Percentiles rank a stretch among this genome's conserved stretches.
phyloP scores from a whole-genome alignment of 2,113 vertebrate species.

The Stegastes partitus region DNA sequence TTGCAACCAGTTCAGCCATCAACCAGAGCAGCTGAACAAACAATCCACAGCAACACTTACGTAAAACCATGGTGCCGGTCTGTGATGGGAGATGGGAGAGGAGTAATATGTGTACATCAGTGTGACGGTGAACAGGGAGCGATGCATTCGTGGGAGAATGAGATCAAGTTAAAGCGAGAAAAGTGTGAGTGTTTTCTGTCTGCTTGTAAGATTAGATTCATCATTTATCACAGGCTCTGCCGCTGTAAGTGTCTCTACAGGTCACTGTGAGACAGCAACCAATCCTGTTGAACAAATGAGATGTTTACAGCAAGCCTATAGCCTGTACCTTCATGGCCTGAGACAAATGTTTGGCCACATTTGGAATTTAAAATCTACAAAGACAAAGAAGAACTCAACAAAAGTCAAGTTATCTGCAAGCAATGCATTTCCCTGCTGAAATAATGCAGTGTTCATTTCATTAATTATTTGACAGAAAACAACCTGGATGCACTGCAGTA shows the following conservation, averaged over 20 bases:
- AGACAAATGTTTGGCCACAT: constrained; percentile 7
- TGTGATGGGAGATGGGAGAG: background rate
- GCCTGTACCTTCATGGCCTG: background rate
- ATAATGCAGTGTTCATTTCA: background rate
- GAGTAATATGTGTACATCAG: background rate
- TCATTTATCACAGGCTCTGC: constrained; percentile 31
- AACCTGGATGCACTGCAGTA: background rate
- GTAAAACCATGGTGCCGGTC: background rate
- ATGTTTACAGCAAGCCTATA: constrained; percentile 30
- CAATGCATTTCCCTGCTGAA: background rate
- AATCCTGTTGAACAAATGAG: constrained; percentile 46
- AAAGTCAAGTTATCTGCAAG: background rate
- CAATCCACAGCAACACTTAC: constrained; percentile 14
- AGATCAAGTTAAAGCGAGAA: constrained; percentile 16
- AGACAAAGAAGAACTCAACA: background rate
- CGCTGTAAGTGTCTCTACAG: constrained; percentile 36
- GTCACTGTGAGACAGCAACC: constrained; percentile 45
- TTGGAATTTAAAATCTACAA: background rate
- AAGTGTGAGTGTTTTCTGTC: constrained; percentile 2
- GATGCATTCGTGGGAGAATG: background rate
- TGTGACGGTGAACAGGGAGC: constrained; percentile 6
- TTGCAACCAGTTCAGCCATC: constrained; percentile 20
- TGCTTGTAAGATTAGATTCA: constrained; percentile 42
- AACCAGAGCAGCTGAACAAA: constrained; percentile 55
- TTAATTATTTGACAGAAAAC: background rate